These are phyloP conservation scores for Aphidius ervi DNA, from an alignment of 1,140 invertebrate species.

Conservation along the genomic window DNA sequence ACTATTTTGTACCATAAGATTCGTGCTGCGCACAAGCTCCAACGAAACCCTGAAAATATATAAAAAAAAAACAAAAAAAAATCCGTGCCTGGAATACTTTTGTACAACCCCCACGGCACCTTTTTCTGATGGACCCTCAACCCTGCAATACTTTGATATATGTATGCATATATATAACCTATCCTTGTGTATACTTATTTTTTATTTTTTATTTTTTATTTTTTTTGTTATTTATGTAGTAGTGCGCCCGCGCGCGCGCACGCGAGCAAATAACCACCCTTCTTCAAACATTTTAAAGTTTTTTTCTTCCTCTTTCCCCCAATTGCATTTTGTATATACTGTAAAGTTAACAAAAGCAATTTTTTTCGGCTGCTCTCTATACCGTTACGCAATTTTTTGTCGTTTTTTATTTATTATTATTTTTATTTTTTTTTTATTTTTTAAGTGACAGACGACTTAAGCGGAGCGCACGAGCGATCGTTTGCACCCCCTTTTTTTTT, in stretches of 20 bases:
- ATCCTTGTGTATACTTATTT: no score
- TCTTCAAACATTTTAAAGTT: slow-evolving; percentile 51
- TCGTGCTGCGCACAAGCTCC: slow-evolving; percentile 21
- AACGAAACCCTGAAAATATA: no score
- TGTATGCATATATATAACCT: no score
- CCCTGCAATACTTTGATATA: background rate
- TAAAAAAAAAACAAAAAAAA: slow-evolving; percentile 6
- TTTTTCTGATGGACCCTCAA: slow-evolving; percentile 3
- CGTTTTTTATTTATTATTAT: slow-evolving; percentile 20
- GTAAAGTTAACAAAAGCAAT: slow-evolving; percentile 25
- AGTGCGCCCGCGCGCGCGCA: slow-evolving; percentile 14
- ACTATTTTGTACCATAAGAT: background rate
- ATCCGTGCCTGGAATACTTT: slow-evolving; percentile 19
- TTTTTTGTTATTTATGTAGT: background rate
- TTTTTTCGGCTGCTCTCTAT: slow-evolving; percentile 26
- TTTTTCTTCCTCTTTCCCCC: slow-evolving; percentile 22
- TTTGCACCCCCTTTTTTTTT: slow-evolving; percentile 29
- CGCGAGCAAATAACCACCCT: slow-evolving; percentile 26
- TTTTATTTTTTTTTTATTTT: no score
- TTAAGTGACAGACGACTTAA: slow-evolving; percentile 30
- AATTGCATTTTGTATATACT: slow-evolving; percentile 33
- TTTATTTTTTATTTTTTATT: slow-evolving; percentile 19
- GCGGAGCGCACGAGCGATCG: slow-evolving; percentile 25
- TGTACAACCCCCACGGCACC: slow-evolving; percentile 12
- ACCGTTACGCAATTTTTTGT: slow-evolving; percentile 45